Evolutionary conservation across 2,113 vertebrate species (phyloP).

Genomic region (Odobenus rosmarus): DNA sequence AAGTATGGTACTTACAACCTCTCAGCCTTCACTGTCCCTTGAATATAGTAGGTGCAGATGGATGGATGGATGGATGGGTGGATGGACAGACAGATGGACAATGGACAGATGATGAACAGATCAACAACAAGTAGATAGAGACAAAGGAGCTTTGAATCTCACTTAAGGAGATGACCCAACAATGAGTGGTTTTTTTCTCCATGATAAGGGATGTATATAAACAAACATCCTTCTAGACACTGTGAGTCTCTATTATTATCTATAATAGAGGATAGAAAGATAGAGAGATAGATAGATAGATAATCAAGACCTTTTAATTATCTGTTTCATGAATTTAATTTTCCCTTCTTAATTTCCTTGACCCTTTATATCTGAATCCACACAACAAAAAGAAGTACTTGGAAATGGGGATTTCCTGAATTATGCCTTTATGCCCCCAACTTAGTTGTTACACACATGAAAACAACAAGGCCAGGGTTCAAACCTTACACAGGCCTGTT

Average conservation of each 20-base stretch:
- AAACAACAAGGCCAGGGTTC: background rate
- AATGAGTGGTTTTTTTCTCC: background rate
- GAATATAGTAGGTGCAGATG: background rate
- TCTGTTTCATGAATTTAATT: slow-evolving; percentile 35
- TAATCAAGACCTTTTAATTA: background rate
- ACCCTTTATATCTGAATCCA: background rate
- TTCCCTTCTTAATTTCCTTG: slow-evolving; percentile 44
- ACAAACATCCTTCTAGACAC: background rate
- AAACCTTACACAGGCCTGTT: background rate
- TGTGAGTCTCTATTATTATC: background rate
- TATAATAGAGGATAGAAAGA: background rate
- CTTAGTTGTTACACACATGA: background rate
- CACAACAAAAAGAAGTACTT: slow-evolving; percentile 30
- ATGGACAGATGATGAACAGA: background rate
- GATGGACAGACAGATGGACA: background rate
- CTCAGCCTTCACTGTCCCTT: background rate
- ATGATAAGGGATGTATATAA: background rate
- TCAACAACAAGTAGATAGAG: background rate
- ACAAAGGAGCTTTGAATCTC: background rate
- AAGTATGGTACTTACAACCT: background rate
- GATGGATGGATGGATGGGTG: background rate
- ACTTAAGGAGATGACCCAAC: background rate
- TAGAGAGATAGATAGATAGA: background rate
- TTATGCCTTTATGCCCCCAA: background rate
- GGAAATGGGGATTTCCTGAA: slow-evolving; percentile 45